Conservation (phyloP, 2,888 invertebrate species). For the Fragum whitleyi region DNA sequence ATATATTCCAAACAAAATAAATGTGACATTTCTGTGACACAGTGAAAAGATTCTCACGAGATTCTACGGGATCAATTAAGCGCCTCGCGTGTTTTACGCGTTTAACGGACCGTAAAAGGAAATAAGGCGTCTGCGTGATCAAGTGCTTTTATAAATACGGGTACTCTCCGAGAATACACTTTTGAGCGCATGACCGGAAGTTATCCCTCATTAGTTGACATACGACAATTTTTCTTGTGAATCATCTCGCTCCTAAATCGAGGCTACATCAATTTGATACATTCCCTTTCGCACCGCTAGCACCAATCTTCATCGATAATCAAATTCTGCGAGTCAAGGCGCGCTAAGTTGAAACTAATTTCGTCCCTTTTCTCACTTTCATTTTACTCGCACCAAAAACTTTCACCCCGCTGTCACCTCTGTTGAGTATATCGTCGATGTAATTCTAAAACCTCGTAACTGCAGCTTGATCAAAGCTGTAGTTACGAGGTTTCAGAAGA, state of each 20-base stretch:
- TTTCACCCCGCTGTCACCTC: too few species aligned
- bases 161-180: conserved; percentile 25
- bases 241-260: conserved; percentile 19
- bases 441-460: too few species aligned
- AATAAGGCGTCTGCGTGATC: conserved; percentile 22
- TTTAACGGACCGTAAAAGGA: conserved; percentile 28
- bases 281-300: conserved; percentile 19
- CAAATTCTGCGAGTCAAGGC: conserved; percentile 7
- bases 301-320: conserved; percentile 23
- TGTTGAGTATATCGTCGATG: too few species aligned
- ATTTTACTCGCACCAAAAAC: too few species aligned
- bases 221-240: conserved; percentile 36
- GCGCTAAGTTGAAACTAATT: conserved; percentile 5
- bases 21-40: conserved; percentile 38
- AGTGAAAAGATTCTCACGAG: conserved; percentile 6
- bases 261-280: conserved; percentile 25
- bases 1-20: conserved; percentile 50
- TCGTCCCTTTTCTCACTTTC: not conserved
- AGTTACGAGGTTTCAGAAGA: too few species aligned
- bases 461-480: too few species aligned
- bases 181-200: conserved; percentile 33
- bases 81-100: conserved; percentile 24
- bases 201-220: conserved; percentile 39
- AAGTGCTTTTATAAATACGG: conserved; percentile 17
- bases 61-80: conserved; percentile 23